Evolutionary conservation across 2,888 invertebrate species (phyloP).

Genomic region (Amblyjoppa proteus): DNA sequence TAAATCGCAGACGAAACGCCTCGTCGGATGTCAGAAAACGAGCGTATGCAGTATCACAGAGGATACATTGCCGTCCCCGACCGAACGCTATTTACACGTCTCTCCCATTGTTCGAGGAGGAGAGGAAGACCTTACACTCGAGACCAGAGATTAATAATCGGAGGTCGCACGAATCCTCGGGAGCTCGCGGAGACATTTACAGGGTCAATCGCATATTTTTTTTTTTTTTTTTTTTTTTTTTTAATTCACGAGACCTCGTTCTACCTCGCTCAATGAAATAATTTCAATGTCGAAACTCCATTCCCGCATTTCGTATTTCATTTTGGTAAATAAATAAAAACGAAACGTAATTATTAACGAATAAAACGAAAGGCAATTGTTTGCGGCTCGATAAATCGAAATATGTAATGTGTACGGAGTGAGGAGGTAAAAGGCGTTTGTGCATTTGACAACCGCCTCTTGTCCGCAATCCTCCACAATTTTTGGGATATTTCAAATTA

Average conservation of each 20-base stretch:
- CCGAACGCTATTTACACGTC: slow-evolving; percentile 7
- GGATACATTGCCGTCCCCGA: slow-evolving; percentile 39
- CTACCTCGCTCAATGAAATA: slow-evolving; percentile 13
- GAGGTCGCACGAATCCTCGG: slow-evolving; percentile 20
- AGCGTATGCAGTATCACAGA: slow-evolving; percentile 26
- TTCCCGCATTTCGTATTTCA: background rate
- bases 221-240: background rate
- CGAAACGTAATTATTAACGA: background rate
- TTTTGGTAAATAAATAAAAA: slow-evolving; percentile 4
- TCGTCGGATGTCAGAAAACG: slow-evolving; percentile 60
- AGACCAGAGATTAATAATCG: slow-evolving; percentile 20
- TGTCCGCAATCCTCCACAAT: background rate
- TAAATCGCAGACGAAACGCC: slow-evolving; percentile 72
- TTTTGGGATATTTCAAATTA: background rate
- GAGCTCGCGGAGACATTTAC: background rate
- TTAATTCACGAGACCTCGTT: slow-evolving; percentile 34
- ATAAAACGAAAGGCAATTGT: background rate
- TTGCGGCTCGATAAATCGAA: background rate
- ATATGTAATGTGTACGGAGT: no score
- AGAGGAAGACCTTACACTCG: slow-evolving; percentile 15
- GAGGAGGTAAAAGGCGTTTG: no score
- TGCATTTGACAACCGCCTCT: no score
- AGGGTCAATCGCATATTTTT: background rate
- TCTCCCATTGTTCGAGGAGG: slow-evolving; percentile 14
- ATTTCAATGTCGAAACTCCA: slow-evolving; percentile 22